Evolutionary conservation across 1,140 invertebrate species (phyloP).

Genomic region (Lucilia cuprina): DNA sequence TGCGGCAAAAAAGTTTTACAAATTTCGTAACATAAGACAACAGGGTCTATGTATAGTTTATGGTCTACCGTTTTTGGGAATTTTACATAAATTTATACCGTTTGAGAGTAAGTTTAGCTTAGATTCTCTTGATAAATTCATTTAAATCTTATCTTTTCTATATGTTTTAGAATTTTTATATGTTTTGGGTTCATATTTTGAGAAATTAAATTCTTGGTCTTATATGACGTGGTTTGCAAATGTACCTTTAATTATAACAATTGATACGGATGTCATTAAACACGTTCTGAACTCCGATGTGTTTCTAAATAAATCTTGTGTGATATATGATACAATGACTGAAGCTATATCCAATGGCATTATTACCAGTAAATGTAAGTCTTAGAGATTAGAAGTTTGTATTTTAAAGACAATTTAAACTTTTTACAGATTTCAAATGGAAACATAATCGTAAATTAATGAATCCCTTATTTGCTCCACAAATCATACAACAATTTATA

Average conservation of each 20-base stretch:
- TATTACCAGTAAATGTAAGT: neutral
- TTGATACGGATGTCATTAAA: neutral
- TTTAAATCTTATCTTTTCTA: no score
- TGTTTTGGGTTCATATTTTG: neutral
- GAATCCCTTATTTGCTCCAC: constrained; percentile 44
- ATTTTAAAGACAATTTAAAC: no score
- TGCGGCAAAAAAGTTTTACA: neutral
- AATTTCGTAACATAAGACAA: neutral
- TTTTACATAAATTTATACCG: neutral
- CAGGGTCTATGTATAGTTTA: neutral
- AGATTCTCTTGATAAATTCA: neutral
- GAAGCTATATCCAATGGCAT: neutral
- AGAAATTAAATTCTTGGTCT: neutral
- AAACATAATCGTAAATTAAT: constrained; percentile 45
- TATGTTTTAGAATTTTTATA: neutral
- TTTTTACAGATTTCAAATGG: constrained; percentile 43
- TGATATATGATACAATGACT: neutral
- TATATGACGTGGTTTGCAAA: neutral
- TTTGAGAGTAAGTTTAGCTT: neutral
- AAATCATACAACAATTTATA: constrained; percentile 45
- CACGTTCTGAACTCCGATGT: neutral
- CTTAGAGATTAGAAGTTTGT: no score
- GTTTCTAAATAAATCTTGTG: neutral
- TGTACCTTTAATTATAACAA: neutral
- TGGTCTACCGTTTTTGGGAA: neutral